Conservation (phyloP, 2,113 vertebrate genomes). For the Verasper variegatus region DNA sequence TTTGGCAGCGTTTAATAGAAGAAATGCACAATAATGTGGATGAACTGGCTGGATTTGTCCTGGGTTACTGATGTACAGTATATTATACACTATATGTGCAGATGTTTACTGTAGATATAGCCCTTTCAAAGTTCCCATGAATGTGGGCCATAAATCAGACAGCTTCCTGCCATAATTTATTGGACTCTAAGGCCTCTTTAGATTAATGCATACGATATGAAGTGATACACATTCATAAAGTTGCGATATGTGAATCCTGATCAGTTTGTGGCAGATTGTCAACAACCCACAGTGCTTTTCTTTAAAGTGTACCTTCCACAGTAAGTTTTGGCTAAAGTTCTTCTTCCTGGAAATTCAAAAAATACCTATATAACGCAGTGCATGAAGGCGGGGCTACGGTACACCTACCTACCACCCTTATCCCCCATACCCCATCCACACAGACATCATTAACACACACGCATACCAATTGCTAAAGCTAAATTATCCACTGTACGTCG, state of each 20-base stretch:
- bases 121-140: slow-evolving; percentile 24
- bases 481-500: too few species aligned
- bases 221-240: background rate
- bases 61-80: slow-evolving; percentile 31
- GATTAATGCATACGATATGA: slow-evolving; percentile 7
- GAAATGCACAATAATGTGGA: slow-evolving; percentile 51
- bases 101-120: background rate
- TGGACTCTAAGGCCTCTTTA: background rate
- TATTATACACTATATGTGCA: slow-evolving; percentile 8
- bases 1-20: slow-evolving; percentile 58
- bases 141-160: slow-evolving; percentile 8
- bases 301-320: background rate
- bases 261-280: slow-evolving; percentile 8
- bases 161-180: slow-evolving; percentile 13
- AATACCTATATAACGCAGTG: background rate
- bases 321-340: background rate
- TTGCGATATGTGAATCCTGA: slow-evolving; percentile 12
- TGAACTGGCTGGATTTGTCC: slow-evolving; percentile 49
- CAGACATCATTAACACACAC: too few species aligned
- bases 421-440: too few species aligned
- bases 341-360: background rate
- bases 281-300: slow-evolving; percentile 13
- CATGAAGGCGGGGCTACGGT: too few species aligned
- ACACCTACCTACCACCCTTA: background rate
- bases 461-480: too few species aligned